These are phyloP conservation scores for Cyprinodon brontotheroides DNA, from an alignment of 2,113 vertebrate species.

Conservation along the genomic window DNA sequence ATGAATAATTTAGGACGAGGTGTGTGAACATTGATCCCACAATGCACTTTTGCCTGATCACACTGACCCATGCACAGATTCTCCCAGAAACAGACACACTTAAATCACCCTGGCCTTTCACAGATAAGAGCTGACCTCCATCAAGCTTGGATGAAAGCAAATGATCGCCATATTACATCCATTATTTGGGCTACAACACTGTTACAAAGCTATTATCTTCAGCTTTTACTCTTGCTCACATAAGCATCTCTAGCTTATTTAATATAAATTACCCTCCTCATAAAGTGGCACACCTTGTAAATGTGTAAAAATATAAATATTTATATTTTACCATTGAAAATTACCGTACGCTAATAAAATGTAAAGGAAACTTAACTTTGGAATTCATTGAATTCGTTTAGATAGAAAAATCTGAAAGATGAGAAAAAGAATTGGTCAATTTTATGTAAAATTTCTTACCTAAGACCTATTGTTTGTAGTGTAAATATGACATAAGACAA, in stretches of 20 bases:
- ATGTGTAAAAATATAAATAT: background rate
- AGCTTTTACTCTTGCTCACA: background rate
- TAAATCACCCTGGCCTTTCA: slow-evolving; percentile 35
- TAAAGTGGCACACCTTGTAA: background rate
- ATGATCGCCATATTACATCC: background rate
- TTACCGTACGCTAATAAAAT: background rate
- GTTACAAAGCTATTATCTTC: background rate
- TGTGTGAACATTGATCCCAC: slow-evolving; percentile 77
- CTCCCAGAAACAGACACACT: slow-evolving; percentile 22
- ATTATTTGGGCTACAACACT: background rate
- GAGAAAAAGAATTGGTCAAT: too few species aligned
- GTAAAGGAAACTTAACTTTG: background rate
- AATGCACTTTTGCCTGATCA: slow-evolving; percentile 71
- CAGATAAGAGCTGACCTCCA: slow-evolving; percentile 34
- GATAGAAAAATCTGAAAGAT: background rate
- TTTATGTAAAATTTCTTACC: background rate
- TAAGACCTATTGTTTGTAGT: too few species aligned
- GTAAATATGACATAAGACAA: background rate
- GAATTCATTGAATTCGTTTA: background rate
- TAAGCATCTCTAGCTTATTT: background rate
- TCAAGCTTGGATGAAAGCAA: slow-evolving; percentile 19
- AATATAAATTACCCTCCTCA: background rate
- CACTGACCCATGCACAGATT: slow-evolving; percentile 52
- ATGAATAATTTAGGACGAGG: slow-evolving; percentile 81
- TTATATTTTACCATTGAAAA: background rate